Base-by-base conservation (phyloP, 2,888 invertebrate genomes). In the Phalera bucephala region DNA sequence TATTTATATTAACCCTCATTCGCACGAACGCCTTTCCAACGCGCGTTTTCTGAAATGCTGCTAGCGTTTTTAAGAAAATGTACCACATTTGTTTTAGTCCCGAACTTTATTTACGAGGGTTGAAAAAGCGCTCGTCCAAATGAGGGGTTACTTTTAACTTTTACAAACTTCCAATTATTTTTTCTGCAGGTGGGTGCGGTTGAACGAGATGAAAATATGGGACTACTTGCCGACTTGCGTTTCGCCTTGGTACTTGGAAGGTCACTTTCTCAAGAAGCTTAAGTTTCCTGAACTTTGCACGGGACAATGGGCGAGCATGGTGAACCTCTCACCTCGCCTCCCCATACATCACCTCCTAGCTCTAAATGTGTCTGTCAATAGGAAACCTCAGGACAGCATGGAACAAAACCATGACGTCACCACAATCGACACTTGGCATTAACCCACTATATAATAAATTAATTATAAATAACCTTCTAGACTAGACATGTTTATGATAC, bases 221-320 rank as follows among this genome's bases (percentile, higher is more conserved):
- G 94, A 94, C 63, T 91, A 92, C 28, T 92, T 92, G 3, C 93
- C 94, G 0, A 91, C 92, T 0, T 95, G 95, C 63, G 90, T 93
- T 22, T 94, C 94, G 0, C 95, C 95, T 0, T 93, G 93, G 56
- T 92, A 91, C 51, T 79, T 95, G 4, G 94, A 94, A 28, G 95
- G 95, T 0, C 91, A 92, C 52, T 90, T 92, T 21, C 77, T 95
- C 22, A 91, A 93, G 52, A 93, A 93, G 38, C 88, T 95, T 60
- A 92, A 93, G 38, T 95, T 95, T 54, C 93, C 94, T 14, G 93
- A 93, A 47, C 90, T 95, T 0, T 95, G 95, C 63, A 91, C 94
- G 2, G 94, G 94, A 0, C 94, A 94, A 55, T 95, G 95, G 95
- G 94, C 94, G 12, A 94, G 94, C 52, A 94, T 95, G 94, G 91